These are phyloP conservation scores for Cremastinae sp. DNA, from an alignment of 2,888 invertebrate genomes.

Conservation along the genomic window DNA sequence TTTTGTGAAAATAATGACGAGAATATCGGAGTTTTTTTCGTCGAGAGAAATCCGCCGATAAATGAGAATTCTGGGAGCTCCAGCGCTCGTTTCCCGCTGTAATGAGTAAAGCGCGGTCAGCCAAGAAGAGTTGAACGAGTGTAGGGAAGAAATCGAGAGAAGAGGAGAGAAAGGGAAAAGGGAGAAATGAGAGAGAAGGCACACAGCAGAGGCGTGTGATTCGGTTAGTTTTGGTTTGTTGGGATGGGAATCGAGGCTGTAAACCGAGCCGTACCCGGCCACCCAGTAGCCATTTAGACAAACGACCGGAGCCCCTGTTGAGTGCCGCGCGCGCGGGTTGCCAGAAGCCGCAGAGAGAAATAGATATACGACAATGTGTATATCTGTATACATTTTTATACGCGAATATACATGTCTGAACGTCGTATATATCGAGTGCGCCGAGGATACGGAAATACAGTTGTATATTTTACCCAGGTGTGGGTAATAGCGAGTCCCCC, in stretches of 20 bases:
- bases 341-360: constrained; percentile 66
- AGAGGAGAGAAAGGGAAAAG: constrained; percentile 26
- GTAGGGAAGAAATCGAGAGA: constrained; percentile 29
- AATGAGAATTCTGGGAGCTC: constrained; percentile 16
- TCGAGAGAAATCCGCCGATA: constrained; percentile 35
- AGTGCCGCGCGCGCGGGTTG: constrained; percentile 72
- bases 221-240: constrained; percentile 75
- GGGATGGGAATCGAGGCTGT: constrained; percentile 64
- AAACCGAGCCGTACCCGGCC: constrained; percentile 68
- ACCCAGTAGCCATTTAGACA: constrained; percentile 79
- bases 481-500: constrained; percentile 45
- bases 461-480: constrained; percentile 48
- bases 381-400: not conserved
- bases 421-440: constrained; percentile 27
- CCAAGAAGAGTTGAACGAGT: constrained; percentile 27
- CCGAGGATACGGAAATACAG: constrained; percentile 30
- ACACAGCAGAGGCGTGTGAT: constrained; percentile 68
- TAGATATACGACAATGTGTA: constrained; percentile 51
- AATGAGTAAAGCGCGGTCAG: constrained; percentile 36
- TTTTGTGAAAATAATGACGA: not conserved
- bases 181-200: constrained; percentile 22
- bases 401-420: constrained; percentile 4
- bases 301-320: constrained; percentile 76
- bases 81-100: constrained; percentile 62
- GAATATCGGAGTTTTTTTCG: not conserved